phyloP scores from a whole-genome alignment of 2,797 vertebrate genomes.

The Brotula barbata region DNA sequence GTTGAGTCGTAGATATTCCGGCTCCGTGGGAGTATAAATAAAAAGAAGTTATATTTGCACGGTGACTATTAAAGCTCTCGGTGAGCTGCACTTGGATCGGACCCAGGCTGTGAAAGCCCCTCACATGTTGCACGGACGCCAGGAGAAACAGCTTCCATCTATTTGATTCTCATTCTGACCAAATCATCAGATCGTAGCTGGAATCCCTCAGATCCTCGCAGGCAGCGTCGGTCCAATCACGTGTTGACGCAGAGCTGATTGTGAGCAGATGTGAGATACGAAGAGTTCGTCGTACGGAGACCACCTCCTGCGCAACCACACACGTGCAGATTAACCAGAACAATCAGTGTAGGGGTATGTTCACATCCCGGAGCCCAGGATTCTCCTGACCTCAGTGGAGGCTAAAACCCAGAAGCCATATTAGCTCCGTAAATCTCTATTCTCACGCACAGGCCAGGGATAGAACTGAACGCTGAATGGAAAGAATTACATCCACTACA shows the following conservation, averaged over 20 bases:
- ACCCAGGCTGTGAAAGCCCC: slow-evolving; percentile 28
- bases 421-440: slow-evolving; percentile 41
- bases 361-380: slow-evolving; percentile 46
- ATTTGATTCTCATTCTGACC: slow-evolving; percentile 49
- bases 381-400: slow-evolving; percentile 34
- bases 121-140: slow-evolving; percentile 22
- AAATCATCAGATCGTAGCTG: slow-evolving; percentile 52
- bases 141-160: slow-evolving; percentile 51
- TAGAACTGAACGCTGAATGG: no score
- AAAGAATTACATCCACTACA: no score
- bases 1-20: background rate
- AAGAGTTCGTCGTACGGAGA: slow-evolving; percentile 50
- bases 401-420: slow-evolving; percentile 41
- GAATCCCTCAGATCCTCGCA: slow-evolving; percentile 30
- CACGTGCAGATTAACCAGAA: slow-evolving; percentile 64
- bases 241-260: slow-evolving; percentile 62
- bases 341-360: slow-evolving; percentile 57
- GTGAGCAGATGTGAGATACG: slow-evolving; percentile 68
- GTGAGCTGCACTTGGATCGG: slow-evolving; percentile 9
- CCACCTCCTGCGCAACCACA: slow-evolving; percentile 53
- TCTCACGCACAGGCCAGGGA: slow-evolving; percentile 36
- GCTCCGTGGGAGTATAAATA: background rate
- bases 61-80: slow-evolving; percentile 11
- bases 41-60: background rate
- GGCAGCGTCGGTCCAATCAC: slow-evolving; percentile 30